Evolutionary conservation across 37 sponge, comb jelly and placozoan genomes (phyloP), one percentile per base, ranked within the genome.

Genomic region (Ianthella basta): DNA sequence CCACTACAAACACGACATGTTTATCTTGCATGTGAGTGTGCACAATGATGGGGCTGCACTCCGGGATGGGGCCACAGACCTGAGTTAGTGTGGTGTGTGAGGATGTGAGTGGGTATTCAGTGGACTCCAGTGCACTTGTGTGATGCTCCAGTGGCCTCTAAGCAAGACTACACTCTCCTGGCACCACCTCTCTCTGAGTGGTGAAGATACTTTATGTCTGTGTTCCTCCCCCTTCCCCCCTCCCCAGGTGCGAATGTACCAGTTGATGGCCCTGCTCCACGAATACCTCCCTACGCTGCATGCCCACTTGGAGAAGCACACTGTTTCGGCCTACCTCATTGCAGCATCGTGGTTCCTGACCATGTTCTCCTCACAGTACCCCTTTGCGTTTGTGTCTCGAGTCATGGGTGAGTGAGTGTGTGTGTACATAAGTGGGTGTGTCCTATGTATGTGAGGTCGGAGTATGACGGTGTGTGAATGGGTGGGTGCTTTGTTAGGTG

Each of bases 261-360:
- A 96, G 88, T 69, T 96, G 20, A 94, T 94, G 38, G 80, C 92
- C 21, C 90, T 91, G 33, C 70, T 96, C 34, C 92, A 96, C 50
- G 97, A 96, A 85, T 82, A 66, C 55, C 74, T 64, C 30, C 95
- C 95, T 24, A 50, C 33, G 0, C 80, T 96, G 44, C 65, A 96
- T 64, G 81, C 60, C 23, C 94, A 91, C 72, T 83, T 96, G 30
- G 84, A 87, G 56, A 57, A 85, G 55, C 70, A 83, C 56, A 89
- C 89, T 0, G 83, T 96, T 59, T 84, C 95, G 12, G 87, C 97
- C 12, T 96, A 91, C 88, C 82, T 91, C 59, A 94, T 94, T 39
- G 97, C 97, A 44, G 97, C 95, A 20, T 94, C 97, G 3, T 96
- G 97, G 97, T 91, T 96, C 68, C 88, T 96, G 78, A 91, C 97